Percentiles rank a stretch among this genome's conserved stretches.
Evolutionary conservation across 1,140 invertebrate species (phyloP).

Genomic region (Nasonia giraulti): DNA sequence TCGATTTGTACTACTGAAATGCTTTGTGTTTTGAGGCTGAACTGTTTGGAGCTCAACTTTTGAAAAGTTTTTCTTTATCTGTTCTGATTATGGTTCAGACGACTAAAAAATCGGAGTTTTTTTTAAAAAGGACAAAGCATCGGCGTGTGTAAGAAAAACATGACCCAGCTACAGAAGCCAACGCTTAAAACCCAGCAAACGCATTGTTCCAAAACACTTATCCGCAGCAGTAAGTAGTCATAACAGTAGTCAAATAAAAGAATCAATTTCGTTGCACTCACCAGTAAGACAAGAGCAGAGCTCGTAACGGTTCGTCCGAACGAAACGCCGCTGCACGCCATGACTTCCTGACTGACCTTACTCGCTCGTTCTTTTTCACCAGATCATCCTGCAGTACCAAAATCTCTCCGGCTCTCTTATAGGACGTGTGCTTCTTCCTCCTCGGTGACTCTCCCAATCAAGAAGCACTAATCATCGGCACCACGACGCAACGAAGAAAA

Average conservation of each 20-base stretch:
- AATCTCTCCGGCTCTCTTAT: not conserved
- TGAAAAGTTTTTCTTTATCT: too few species aligned
- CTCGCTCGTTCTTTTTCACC: slow-evolving; percentile 56
- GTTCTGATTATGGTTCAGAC: too few species aligned
- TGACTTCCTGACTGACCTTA: slow-evolving; percentile 62
- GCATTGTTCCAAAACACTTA: not conserved
- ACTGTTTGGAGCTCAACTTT: too few species aligned
- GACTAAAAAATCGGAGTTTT: too few species aligned
- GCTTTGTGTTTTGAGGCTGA: too few species aligned
- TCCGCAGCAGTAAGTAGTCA: not conserved
- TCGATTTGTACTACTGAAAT: not conserved
- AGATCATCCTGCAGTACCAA: slow-evolving; percentile 62
- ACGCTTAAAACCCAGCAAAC: not conserved
- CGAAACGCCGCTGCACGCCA: slow-evolving; percentile 67
- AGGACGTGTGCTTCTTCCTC: slow-evolving; percentile 23
- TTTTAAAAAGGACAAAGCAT: too few species aligned
- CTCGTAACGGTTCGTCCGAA: slow-evolving; percentile 67
- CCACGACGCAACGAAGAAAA: too few species aligned
- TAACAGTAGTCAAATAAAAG: not conserved
- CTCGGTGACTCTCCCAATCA: not conserved
- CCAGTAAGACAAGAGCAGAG: slow-evolving; percentile 70
- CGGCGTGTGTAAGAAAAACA: not conserved
- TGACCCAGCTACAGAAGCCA: not conserved
- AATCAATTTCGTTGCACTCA: slow-evolving; percentile 59
- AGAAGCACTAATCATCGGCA: too few species aligned